Evolutionary conservation across 2,797 vertebrate genomes (phyloP).

Genomic region (Eurystomus glaucurus): DNA sequence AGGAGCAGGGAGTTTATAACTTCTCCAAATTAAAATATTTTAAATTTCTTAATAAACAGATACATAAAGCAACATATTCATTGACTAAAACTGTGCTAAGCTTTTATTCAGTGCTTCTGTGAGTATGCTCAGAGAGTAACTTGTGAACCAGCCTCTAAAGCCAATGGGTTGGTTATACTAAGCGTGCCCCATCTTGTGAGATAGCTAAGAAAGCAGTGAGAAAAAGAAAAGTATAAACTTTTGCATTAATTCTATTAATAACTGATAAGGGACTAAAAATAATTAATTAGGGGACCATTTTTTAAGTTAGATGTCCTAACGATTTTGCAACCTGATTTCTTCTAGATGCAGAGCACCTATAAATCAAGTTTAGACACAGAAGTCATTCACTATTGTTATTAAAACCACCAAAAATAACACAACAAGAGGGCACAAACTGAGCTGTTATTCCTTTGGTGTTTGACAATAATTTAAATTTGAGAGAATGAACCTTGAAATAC

Average conservation of each 20-base stretch:
- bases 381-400: neutral
- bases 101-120: neutral
- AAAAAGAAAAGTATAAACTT: neutral
- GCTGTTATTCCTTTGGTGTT: constrained; percentile 69
- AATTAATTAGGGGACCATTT: neutral
- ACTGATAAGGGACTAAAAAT: neutral
- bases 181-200: neutral
- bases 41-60: neutral
- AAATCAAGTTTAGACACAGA: constrained; percentile 8
- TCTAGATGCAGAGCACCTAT: constrained; percentile 33
- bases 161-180: neutral
- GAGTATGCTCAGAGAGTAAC: neutral
- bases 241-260: neutral
- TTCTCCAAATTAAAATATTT: neutral
- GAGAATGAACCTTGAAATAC: neutral
- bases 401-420: constrained; percentile 31
- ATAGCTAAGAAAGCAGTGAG: neutral
- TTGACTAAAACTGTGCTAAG: neutral
- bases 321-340: constrained; percentile 36
- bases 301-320: neutral
- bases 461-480: constrained; percentile 15
- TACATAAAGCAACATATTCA: neutral
- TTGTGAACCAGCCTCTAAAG: neutral
- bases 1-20: neutral
- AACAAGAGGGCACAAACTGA: constrained; percentile 6